Conservation (phyloP, 2,888 invertebrate genomes). For the Yponomeuta evonymella region DNA sequence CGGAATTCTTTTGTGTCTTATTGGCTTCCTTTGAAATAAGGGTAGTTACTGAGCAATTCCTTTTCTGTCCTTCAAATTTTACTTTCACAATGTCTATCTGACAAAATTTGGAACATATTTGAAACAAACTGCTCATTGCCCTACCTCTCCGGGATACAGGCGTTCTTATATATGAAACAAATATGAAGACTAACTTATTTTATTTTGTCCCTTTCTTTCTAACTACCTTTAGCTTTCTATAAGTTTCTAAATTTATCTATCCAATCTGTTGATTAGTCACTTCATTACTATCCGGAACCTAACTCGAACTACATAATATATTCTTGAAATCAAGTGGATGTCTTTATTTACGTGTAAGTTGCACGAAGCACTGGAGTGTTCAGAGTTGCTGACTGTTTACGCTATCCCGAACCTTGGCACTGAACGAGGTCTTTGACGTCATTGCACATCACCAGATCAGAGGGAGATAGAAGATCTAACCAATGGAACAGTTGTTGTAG, state of each 20-base stretch:
- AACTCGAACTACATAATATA: not conserved
- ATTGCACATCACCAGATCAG: not conserved
- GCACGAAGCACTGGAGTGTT: not conserved
- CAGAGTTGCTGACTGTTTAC: not conserved
- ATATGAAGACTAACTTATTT: too few species aligned
- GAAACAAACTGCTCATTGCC: too few species aligned
- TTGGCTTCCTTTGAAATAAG: not conserved
- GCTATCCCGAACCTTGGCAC: constrained; percentile 1
- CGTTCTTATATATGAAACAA: too few species aligned
- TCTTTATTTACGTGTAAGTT: not conserved
- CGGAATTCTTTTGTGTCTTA: not conserved
- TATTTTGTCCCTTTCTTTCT: too few species aligned
- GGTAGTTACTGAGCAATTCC: not conserved
- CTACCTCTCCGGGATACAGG: too few species aligned
- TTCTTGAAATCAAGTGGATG: not conserved
- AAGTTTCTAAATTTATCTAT: too few species aligned
- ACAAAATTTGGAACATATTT: too few species aligned
- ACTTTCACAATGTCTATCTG: too few species aligned
- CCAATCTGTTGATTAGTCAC: too few species aligned
- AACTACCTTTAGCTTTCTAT: too few species aligned
- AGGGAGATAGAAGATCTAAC: not conserved
- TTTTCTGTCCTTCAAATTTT: not conserved
- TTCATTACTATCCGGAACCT: too few species aligned
- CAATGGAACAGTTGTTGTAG: too few species aligned
- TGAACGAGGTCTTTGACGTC: not conserved